Conservation (phyloP, 53 echinoderm and acorn worm genomes). For the Pentamera pediparva region DNA sequence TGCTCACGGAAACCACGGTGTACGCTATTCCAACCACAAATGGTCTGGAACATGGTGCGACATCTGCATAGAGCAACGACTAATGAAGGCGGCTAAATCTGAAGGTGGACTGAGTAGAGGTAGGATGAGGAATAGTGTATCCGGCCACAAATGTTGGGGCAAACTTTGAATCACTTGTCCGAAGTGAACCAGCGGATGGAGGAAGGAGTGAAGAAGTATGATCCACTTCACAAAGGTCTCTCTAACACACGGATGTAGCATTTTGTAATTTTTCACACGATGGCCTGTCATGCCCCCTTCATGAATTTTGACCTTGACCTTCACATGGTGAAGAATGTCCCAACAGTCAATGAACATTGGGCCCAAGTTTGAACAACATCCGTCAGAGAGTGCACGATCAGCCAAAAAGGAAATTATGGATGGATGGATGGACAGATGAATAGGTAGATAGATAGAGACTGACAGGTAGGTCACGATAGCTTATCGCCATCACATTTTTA, state of each 20-base stretch:
- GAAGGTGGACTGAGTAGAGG: conserved; percentile 53
- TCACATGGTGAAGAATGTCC: too few relatives aligned
- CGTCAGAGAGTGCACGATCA: too few relatives aligned
- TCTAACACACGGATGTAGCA: not conserved
- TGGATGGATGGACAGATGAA: too few relatives aligned
- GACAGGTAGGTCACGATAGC: too few relatives aligned
- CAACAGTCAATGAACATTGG: too few relatives aligned
- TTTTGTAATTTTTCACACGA: too few relatives aligned
- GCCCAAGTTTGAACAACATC: too few relatives aligned
- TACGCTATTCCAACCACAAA: conserved; percentile 46
- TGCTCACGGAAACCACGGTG: conserved; percentile 41
- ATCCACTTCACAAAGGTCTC: not conserved
- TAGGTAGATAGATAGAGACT: too few relatives aligned
- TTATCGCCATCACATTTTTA: too few relatives aligned
- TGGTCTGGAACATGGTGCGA: conserved; percentile 59
- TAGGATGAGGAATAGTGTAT: conserved; percentile 36
- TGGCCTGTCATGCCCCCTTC: too few relatives aligned
- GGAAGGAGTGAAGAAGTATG: not conserved
- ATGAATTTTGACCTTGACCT: too few relatives aligned
- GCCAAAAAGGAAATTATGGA: conserved; percentile 31
- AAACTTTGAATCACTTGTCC: too few relatives aligned
- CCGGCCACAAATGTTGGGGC: not conserved
- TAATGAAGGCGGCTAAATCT: conserved; percentile 60
- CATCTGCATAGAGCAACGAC: conserved; percentile 47
- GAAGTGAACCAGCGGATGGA: conserved; percentile 22